Conservation (phyloP, 2,797 vertebrate species). For the Sylvia borin region DNA sequence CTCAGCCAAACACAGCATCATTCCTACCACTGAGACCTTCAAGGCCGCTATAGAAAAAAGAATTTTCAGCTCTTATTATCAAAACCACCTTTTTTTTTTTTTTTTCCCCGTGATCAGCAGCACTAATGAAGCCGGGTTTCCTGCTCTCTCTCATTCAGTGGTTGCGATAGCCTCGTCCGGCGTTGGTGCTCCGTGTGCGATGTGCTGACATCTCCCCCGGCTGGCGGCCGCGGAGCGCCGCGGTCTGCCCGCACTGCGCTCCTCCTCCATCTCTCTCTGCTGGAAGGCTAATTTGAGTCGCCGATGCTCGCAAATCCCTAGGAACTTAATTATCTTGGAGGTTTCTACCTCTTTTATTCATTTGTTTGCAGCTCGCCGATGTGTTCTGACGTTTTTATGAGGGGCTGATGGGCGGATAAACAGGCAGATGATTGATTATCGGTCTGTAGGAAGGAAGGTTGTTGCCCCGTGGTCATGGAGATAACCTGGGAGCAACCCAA, state of each 20-base stretch:
- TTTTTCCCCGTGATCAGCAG: background rate
- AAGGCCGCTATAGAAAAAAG: background rate
- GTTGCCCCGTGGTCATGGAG: background rate
- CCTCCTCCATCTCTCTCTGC: background rate
- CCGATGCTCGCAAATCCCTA: background rate
- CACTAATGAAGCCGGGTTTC: background rate
- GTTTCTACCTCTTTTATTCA: constrained; percentile 19
- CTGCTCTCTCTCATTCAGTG: background rate
- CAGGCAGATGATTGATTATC: background rate
- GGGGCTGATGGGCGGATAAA: constrained; percentile 4
- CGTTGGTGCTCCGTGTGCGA: fast-evolving
- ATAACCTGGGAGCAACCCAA: background rate
- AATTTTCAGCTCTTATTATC: background rate
- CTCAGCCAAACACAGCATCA: fast-evolving
- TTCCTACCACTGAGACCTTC: background rate
- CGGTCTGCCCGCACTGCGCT: fast-evolving
- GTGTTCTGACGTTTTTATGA: constrained; percentile 31
- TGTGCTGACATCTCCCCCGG: background rate
- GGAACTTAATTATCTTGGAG: constrained; percentile 49
- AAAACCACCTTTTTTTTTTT: background rate
- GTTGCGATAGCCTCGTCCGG: background rate
- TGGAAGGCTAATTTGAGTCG: background rate
- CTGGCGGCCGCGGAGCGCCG: background rate
- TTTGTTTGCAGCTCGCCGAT: constrained; percentile 1
- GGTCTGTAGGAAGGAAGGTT: background rate